phyloP scores from a whole-genome alignment of 2,113 vertebrate genomes.

The Phalacrocorax brasilianus region DNA sequence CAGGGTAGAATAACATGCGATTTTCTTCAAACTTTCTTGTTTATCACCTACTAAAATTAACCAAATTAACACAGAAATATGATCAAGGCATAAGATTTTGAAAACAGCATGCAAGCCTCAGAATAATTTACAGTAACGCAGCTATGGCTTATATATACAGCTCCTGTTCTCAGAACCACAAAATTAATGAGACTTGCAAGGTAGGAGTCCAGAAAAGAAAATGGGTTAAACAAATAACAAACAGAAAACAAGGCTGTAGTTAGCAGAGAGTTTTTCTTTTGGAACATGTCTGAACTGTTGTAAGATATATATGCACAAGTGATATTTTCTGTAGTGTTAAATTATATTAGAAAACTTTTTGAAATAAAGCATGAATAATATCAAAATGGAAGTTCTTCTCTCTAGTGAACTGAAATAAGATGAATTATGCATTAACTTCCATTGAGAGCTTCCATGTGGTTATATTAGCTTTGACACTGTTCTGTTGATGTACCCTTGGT shows the following conservation, averaged over 20 bases:
- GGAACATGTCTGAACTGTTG: background rate
- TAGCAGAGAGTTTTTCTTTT: background rate
- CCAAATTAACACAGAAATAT: background rate
- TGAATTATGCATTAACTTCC: background rate
- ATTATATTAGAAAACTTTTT: background rate
- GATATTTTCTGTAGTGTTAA: background rate
- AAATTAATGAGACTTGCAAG: background rate
- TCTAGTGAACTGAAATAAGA: background rate
- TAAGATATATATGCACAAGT: background rate
- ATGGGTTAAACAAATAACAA: background rate
- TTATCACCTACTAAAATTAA: background rate
- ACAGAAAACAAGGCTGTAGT: background rate
- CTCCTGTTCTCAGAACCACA: background rate
- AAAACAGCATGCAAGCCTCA: background rate
- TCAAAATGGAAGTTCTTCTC: background rate
- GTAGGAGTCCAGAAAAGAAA: background rate
- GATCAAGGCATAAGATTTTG: background rate
- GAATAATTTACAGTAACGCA: background rate
- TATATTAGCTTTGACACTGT: background rate
- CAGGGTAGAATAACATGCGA: background rate
- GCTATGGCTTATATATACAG: background rate
- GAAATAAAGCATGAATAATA: background rate
- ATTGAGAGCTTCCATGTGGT: background rate
- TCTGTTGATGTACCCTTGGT: background rate
- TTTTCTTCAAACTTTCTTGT: background rate